phyloP scores from a whole-genome alignment of 2,888 invertebrate genomes.

The Rutpela maculata region DNA sequence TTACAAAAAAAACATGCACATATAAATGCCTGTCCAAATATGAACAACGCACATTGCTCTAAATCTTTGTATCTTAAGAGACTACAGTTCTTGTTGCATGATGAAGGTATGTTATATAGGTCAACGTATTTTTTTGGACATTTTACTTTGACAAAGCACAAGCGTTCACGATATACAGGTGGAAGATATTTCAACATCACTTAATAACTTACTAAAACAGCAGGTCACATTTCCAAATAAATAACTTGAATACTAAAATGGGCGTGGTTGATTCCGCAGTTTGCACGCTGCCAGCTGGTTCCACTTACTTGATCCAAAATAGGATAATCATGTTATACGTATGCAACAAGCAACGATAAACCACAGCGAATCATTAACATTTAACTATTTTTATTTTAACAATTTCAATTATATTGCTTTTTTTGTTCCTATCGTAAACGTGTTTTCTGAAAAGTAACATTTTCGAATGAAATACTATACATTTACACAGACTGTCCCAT shows the following conservation, averaged over 20 bases:
- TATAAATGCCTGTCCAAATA: not conserved
- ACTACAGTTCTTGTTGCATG: not conserved
- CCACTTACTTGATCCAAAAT: constrained; percentile 37
- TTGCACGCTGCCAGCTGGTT: not conserved
- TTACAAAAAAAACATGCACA: constrained; percentile 2
- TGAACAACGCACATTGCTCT: not conserved
- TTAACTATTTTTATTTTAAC: constrained; percentile 9
- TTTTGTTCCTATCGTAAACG: not conserved
- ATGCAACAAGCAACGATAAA: constrained; percentile 4
- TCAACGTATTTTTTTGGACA: not conserved
- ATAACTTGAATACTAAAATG: constrained; percentile 2
- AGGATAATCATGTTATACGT: constrained; percentile 40
- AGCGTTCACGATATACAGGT: constrained; percentile 19
- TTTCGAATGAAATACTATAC: not conserved
- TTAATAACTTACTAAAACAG: not conserved
- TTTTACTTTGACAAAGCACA: not conserved
- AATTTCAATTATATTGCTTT: not conserved
- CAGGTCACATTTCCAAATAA: constrained; percentile 4
- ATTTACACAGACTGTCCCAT: not conserved
- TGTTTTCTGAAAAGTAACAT: not conserved
- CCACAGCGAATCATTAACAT: constrained; percentile 3
- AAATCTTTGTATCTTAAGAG: not conserved
- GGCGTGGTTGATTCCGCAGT: constrained; percentile 35
- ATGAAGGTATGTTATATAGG: not conserved
- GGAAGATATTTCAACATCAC: constrained; percentile 14